These are phyloP conservation scores for Bellardia pandia DNA, from an alignment of 2,888 invertebrate genomes.

Conservation along the genomic window DNA sequence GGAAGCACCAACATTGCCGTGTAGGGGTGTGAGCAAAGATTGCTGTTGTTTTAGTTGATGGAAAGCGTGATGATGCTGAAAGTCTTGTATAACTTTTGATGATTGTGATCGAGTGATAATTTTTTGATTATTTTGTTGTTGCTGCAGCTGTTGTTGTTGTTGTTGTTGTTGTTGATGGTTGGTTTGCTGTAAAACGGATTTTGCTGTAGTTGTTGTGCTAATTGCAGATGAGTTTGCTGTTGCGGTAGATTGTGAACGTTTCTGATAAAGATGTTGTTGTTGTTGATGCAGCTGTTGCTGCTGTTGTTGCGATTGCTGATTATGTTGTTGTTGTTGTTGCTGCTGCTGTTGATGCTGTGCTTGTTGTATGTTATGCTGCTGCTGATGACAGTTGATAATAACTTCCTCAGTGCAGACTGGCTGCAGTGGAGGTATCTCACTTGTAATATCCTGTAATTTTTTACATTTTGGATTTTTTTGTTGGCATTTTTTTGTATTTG, in stretches of 20 bases:
- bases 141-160: slow-evolving; percentile 27
- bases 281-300: slow-evolving; percentile 35
- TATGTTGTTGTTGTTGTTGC: slow-evolving; percentile 63
- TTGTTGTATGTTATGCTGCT: slow-evolving; percentile 55
- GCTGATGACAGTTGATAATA: slow-evolving; percentile 78
- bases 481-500: slow-evolving; percentile 35
- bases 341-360: slow-evolving; percentile 33
- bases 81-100: slow-evolving; percentile 79
- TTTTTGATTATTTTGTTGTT: slow-evolving; percentile 76
- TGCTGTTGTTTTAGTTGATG: slow-evolving; percentile 81
- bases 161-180: slow-evolving; percentile 48
- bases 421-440: slow-evolving; percentile 78
- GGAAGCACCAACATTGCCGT: slow-evolving; percentile 74
- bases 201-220: slow-evolving; percentile 73
- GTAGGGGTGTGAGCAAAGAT: slow-evolving; percentile 80
- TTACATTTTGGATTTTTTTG: slow-evolving; percentile 38
- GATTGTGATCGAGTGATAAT: slow-evolving; percentile 81
- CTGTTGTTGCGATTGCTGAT: slow-evolving; percentile 74
- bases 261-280: slow-evolving; percentile 54
- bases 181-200: slow-evolving; percentile 37
- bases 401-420: slow-evolving; percentile 78
- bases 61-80: slow-evolving; percentile 78
- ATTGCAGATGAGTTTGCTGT: slow-evolving; percentile 72
- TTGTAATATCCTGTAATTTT: slow-evolving; percentile 79
- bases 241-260: slow-evolving; percentile 51